Evolutionary conservation across 1,140 invertebrate species (phyloP).

Genomic region (Patella vulgata): DNA sequence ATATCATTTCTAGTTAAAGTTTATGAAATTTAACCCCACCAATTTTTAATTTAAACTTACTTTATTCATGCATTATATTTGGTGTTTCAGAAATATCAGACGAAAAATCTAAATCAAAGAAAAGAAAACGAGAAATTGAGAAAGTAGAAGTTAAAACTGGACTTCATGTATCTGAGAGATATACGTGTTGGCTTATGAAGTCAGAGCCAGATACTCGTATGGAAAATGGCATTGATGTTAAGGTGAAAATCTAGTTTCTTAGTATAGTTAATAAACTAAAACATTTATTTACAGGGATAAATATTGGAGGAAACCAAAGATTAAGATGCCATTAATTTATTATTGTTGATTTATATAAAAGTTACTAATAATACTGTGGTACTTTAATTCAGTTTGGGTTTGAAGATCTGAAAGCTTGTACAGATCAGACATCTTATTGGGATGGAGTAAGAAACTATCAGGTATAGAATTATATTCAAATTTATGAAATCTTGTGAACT

Average conservation of each 20-base stretch:
- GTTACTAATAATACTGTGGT: too few relatives aligned
- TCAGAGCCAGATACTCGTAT: slow-evolving; percentile 60
- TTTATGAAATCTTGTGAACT: neutral
- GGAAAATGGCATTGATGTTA: slow-evolving; percentile 62
- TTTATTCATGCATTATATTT: too few relatives aligned
- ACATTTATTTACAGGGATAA: too few relatives aligned
- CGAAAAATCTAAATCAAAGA: neutral
- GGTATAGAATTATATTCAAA: slow-evolving; percentile 27
- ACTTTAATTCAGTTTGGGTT: slow-evolving; percentile 61
- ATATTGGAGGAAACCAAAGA: too few relatives aligned
- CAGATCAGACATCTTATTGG: slow-evolving; percentile 62
- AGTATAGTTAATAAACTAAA: too few relatives aligned
- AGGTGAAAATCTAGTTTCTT: slow-evolving; percentile 41
- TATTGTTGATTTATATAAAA: too few relatives aligned
- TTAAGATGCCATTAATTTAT: too few relatives aligned
- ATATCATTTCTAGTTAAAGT: too few relatives aligned
- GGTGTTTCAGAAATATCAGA: neutral
- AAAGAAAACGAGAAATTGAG: slow-evolving; percentile 3
- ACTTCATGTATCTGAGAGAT: slow-evolving; percentile 16
- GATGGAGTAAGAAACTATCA: slow-evolving; percentile 65
- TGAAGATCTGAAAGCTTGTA: slow-evolving; percentile 57
- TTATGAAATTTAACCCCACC: too few relatives aligned
- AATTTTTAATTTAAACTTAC: too few relatives aligned
- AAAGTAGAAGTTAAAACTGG: neutral
- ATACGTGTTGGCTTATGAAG: slow-evolving; percentile 60